Evolutionary conservation across 2,888 invertebrate species (phyloP).

Genomic region (Resseliella maxima): DNA sequence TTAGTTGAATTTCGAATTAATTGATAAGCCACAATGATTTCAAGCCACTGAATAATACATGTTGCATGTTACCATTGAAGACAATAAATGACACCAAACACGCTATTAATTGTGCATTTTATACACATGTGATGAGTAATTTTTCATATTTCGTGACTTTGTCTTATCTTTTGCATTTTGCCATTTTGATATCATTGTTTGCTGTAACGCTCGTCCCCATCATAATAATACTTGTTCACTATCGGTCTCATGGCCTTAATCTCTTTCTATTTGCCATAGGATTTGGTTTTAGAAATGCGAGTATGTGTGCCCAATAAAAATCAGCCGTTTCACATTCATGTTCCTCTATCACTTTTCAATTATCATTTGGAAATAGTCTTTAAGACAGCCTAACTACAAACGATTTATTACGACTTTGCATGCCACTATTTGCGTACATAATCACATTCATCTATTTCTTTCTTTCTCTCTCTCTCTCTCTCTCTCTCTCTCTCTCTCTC

Average conservation of each 20-base stretch:
- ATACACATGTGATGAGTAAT: conserved; percentile 46
- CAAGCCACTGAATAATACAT: conserved; percentile 19
- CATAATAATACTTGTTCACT: not conserved
- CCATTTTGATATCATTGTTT: not conserved
- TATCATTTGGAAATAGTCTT: conserved; percentile 42
- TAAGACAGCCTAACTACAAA: conserved; percentile 21
- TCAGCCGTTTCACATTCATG: conserved; percentile 9
- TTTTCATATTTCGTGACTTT: conserved; percentile 48
- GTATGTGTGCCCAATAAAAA: not conserved
- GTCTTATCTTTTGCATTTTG: conserved; percentile 35
- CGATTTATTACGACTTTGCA: conserved; percentile 29
- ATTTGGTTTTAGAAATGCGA: not conserved
- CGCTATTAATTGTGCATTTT: conserved; percentile 40
- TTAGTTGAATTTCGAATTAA: conserved; percentile 6
- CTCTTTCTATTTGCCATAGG: no score
- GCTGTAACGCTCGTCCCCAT: no score
- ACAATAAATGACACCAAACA: not conserved
- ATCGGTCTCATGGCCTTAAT: no score
- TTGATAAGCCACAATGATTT: not conserved
- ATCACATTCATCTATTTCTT: not conserved
- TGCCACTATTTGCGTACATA: conserved; percentile 20
- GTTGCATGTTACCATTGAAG: not conserved
- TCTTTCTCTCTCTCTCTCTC: no score
- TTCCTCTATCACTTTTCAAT: conserved; percentile 48
- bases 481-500: no score